Conservation (phyloP, 2,888 invertebrate genomes). For the Polyploca ridens region DNA sequence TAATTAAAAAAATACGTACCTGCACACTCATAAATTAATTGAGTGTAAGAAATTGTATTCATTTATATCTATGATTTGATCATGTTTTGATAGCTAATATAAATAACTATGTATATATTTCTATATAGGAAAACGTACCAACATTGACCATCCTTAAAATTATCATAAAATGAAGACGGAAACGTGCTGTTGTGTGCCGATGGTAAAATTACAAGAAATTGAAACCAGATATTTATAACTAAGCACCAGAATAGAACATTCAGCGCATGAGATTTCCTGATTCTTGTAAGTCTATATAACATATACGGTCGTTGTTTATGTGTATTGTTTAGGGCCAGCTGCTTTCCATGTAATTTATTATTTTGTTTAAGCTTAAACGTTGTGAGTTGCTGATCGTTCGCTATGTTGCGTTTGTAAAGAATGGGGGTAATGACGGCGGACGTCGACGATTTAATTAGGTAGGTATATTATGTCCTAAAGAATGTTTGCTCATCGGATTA, state of each 20-base stretch:
- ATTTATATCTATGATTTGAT: no score
- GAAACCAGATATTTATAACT: conserved; percentile 53
- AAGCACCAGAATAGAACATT: conserved; percentile 54
- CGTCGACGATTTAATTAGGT: conserved; percentile 16
- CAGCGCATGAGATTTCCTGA: conserved; percentile 50
- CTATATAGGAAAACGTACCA: background rate
- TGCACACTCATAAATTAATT: no score
- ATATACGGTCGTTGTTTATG: conserved; percentile 24
- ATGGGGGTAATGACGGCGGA: conserved; percentile 1
- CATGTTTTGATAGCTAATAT: no score
- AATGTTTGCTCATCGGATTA: conserved; percentile 25
- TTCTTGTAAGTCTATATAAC: conserved; percentile 33
- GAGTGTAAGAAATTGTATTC: no score
- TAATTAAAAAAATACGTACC: no score
- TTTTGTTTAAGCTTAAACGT: conserved; percentile 9
- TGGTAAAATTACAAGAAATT: conserved; percentile 46
- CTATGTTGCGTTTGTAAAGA: background rate
- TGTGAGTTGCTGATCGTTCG: background rate
- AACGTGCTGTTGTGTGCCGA: conserved; percentile 26
- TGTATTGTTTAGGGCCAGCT: conserved; percentile 29
- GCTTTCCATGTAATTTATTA: conserved; percentile 30
- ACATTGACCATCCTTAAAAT: background rate
- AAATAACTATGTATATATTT: background rate
- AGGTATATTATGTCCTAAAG: conserved; percentile 32
- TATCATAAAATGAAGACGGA: background rate